Percentiles rank a stretch among this genome's conserved stretches.
Evolutionary conservation across 2,797 vertebrate species (phyloP).

Genomic region (Linurgus olivaceus): DNA sequence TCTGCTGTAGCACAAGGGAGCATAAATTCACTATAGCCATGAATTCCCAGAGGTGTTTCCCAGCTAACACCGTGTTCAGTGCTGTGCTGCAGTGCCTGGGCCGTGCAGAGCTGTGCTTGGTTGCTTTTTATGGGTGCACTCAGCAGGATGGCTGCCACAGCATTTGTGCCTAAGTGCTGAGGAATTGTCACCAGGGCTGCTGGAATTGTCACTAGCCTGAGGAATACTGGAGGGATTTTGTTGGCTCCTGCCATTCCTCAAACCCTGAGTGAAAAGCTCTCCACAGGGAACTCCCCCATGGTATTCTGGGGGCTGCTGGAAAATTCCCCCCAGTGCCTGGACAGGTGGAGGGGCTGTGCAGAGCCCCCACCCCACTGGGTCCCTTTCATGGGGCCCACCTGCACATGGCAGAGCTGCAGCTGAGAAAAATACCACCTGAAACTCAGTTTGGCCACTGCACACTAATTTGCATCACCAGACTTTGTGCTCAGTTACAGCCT

Average conservation of each 20-base stretch:
- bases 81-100: not conserved
- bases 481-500: not conserved
- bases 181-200: not conserved
- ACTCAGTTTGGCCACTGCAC: not conserved
- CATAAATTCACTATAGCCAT: not conserved
- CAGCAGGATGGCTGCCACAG: not conserved
- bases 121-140: not conserved
- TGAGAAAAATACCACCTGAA: not conserved
- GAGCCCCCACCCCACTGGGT: not conserved
- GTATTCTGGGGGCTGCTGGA: not conserved
- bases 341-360: not conserved
- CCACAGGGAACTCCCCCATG: accelerated
- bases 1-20: not conserved
- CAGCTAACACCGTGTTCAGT: not conserved
- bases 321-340: not conserved
- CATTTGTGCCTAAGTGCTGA: accelerated
- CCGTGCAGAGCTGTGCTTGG: accelerated
- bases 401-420: not conserved
- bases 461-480: not conserved
- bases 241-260: not conserved
- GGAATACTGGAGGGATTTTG: not conserved
- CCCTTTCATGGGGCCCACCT: not conserved
- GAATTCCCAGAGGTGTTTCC: not conserved
- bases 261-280: not conserved
- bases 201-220: not conserved